Conservation (phyloP, 1,140 invertebrate species). For the Ylistrum balloti region DNA sequence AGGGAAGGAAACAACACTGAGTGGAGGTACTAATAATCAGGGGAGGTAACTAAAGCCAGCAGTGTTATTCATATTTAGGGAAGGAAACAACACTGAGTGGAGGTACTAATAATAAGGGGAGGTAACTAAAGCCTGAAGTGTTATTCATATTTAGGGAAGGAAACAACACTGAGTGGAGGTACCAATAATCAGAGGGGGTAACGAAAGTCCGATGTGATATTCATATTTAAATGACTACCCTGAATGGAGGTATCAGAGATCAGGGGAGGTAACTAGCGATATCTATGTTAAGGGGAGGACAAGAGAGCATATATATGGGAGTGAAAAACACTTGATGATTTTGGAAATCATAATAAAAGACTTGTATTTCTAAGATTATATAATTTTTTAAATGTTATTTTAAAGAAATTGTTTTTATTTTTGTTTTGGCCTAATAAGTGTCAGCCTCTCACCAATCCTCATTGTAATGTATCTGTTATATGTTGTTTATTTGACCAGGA, state of each 20-base stretch:
- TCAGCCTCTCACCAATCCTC: no score
- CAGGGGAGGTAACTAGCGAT: background rate
- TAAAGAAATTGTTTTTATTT: no score
- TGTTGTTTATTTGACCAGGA: conserved; percentile 72
- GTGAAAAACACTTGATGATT: no score
- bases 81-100: background rate
- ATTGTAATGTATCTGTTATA: no score
- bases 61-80: background rate
- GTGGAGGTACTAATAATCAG: background rate
- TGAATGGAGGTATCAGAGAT: background rate
- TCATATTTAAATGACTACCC: background rate
- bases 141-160: background rate
- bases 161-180: background rate
- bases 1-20: background rate
- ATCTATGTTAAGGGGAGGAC: background rate
- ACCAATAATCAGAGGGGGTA: background rate
- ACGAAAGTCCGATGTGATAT: background rate
- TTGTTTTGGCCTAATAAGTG: no score
- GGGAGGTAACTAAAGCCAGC: no score
- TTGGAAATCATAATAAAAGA: no score
- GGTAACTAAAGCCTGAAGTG: background rate
- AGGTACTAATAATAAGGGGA: background rate
- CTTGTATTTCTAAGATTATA: no score
- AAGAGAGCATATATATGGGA: no score
- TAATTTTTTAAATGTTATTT: no score